phyloP scores from a whole-genome alignment of 2,113 vertebrate species.

The Paratilapia polleni region DNA sequence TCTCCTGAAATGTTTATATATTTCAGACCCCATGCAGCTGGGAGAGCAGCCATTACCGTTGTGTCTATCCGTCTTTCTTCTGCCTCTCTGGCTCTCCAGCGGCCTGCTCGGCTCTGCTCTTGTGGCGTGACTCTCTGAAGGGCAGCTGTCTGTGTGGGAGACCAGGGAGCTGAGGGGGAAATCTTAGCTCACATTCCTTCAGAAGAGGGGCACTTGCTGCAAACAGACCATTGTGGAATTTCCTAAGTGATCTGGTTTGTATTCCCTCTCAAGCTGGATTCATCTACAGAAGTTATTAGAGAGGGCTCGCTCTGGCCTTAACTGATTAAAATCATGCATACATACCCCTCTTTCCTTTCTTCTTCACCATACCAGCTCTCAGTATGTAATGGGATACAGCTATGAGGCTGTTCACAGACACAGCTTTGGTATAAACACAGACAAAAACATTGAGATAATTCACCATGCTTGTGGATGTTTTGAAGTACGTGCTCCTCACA shows the following conservation, averaged over 20 bases:
- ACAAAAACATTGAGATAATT: neutral
- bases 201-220: slow-evolving; percentile 68
- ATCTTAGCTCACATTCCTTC: slow-evolving; percentile 76
- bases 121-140: slow-evolving; percentile 64
- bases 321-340: slow-evolving; percentile 70
- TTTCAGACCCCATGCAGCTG: slow-evolving; percentile 50
- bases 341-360: slow-evolving; percentile 35
- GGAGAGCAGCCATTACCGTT: slow-evolving; percentile 52
- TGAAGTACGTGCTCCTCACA: slow-evolving; percentile 19
- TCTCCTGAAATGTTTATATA: slow-evolving; percentile 56
- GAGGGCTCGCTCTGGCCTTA: slow-evolving; percentile 46
- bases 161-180: slow-evolving; percentile 64
- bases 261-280: slow-evolving; percentile 68
- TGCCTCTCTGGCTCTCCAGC: slow-evolving; percentile 17
- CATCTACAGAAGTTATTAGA: slow-evolving; percentile 65
- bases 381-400: slow-evolving; percentile 64
- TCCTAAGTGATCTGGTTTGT: slow-evolving; percentile 74
- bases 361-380: slow-evolving; percentile 33
- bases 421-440: slow-evolving; percentile 49
- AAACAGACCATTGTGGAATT: slow-evolving; percentile 62
- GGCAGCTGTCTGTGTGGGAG: slow-evolving; percentile 74
- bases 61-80: slow-evolving; percentile 21
- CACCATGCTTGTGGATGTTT: slow-evolving; percentile 44
- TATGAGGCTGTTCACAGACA: slow-evolving; percentile 51
- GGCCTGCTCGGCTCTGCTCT: slow-evolving; percentile 19